These are phyloP conservation scores for Caenorhabditis plicata DNA, from an alignment of 2,888 invertebrate species.

Conservation along the genomic window DNA sequence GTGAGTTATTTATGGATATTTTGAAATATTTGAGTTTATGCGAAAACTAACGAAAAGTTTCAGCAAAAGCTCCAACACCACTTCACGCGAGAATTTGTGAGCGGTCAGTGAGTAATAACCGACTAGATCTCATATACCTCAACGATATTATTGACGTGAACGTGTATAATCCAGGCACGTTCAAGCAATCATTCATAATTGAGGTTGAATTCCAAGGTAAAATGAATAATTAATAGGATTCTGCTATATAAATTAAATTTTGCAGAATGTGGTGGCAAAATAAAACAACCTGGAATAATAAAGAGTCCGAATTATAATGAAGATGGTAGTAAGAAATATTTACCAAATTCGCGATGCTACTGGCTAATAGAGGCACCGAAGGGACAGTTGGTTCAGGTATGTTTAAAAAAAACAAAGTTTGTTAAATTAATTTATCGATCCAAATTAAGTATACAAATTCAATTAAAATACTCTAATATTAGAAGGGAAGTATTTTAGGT, in stretches of 20 bases:
- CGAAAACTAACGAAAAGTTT: neutral
- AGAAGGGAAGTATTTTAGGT: no score
- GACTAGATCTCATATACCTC: neutral
- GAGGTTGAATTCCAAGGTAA: slow-evolving; percentile 39
- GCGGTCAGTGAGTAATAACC: neutral
- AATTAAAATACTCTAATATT: no score
- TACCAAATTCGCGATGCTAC: slow-evolving; percentile 48
- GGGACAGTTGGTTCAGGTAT: slow-evolving; percentile 53
- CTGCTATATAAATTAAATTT: no score
- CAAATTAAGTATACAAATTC: no score
- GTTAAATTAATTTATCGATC: no score
- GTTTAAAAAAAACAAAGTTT: no score
- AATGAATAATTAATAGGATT: slow-evolving; percentile 5
- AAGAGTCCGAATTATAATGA: slow-evolving; percentile 41
- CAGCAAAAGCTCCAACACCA: neutral
- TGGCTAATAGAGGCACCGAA: slow-evolving; percentile 60
- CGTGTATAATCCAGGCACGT: no score
- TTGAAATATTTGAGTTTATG: no score
- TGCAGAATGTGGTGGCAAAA: slow-evolving; percentile 47
- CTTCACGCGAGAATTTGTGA: slow-evolving; percentile 2
- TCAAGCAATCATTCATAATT: slow-evolving; percentile 40
- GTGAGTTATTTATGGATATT: slow-evolving; percentile 1
- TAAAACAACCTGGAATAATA: slow-evolving; percentile 40
- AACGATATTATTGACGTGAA: neutral
- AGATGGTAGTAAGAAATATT: slow-evolving; percentile 35